Conservation (phyloP, 2,113 vertebrate species). For the Macroglossus sobrinus region DNA sequence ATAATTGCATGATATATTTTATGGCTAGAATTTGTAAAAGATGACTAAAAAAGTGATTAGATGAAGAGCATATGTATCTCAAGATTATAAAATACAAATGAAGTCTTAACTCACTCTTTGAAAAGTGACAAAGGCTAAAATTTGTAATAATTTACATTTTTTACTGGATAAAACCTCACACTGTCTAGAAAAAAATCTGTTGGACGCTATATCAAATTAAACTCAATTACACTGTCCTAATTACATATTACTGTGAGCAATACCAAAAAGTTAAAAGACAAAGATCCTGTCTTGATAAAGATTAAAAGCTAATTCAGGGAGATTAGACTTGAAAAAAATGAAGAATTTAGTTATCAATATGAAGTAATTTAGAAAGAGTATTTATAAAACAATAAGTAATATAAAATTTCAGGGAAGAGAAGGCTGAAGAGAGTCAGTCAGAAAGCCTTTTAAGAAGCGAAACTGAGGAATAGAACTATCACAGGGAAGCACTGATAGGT, state of each 20-base stretch:
- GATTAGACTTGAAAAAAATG: not conserved
- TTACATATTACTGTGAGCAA: slow-evolving; percentile 13
- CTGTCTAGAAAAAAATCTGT: not conserved
- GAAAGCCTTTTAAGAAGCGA: not conserved
- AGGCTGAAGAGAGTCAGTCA: not conserved
- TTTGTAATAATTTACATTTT: slow-evolving; percentile 12
- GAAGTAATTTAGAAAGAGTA: not conserved
- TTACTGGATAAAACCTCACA: slow-evolving; percentile 35
- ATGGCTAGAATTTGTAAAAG: not conserved
- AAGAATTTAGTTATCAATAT: slow-evolving; percentile 15
- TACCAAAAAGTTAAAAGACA: slow-evolving; percentile 37
- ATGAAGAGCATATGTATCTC: not conserved
- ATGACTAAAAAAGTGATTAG: not conserved
- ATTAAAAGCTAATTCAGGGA: slow-evolving; percentile 23
- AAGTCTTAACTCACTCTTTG: not conserved
- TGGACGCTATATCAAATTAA: slow-evolving; percentile 44
- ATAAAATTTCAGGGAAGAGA: not conserved
- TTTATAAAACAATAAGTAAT: slow-evolving; percentile 2
- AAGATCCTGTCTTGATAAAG: not conserved
- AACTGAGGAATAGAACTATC: not conserved
- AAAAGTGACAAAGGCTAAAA: not conserved
- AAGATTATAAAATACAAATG: slow-evolving; percentile 8
- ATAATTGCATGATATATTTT: not conserved
- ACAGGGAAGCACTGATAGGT: not conserved
- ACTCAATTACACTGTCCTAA: slow-evolving; percentile 46